Conservation (phyloP, 2,113 vertebrate genomes). For the Lota lota region DNA sequence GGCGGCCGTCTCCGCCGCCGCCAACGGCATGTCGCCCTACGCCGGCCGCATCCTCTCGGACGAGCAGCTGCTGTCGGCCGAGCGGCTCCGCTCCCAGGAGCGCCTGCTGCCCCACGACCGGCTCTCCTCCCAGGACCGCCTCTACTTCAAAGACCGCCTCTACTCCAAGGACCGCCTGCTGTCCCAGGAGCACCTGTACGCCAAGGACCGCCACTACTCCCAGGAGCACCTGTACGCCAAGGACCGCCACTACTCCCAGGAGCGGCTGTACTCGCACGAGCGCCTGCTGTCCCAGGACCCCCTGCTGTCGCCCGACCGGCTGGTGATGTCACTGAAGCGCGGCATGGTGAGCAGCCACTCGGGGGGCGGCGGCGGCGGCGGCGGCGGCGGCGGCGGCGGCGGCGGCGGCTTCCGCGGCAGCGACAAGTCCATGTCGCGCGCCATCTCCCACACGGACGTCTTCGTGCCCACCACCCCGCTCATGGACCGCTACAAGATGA, state of each 20-base stretch:
- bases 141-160: conserved; percentile 90
- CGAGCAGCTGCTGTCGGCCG: conserved; percentile 88
- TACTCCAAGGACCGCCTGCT: conserved; percentile 91
- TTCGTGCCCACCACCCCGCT: conserved; percentile 94
- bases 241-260: conserved; percentile 90
- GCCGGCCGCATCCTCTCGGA: conserved; percentile 90
- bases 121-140: conserved; percentile 88
- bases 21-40: conserved; percentile 72
- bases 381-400: neutral
- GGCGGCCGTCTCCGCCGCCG: too few relatives aligned
- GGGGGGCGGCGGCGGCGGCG: conserved; percentile 71
- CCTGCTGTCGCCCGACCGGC: conserved; percentile 89
- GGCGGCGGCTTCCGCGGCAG: conserved; percentile 77
- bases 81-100: conserved; percentile 78
- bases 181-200: conserved; percentile 82
- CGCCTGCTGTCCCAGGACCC: conserved; percentile 95
- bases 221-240: conserved; percentile 86
- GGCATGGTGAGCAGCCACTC: conserved; percentile 65
- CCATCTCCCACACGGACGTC: conserved; percentile 95
- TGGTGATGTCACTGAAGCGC: conserved; percentile 81
- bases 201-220: conserved; percentile 76
- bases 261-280: conserved; percentile 91
- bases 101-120: conserved; percentile 89
- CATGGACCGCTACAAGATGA: conserved; percentile 97
- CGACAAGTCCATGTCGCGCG: conserved; percentile 88